Base-by-base conservation (phyloP, 2,797 vertebrate species). In the Premnoplex brunnescens region DNA sequence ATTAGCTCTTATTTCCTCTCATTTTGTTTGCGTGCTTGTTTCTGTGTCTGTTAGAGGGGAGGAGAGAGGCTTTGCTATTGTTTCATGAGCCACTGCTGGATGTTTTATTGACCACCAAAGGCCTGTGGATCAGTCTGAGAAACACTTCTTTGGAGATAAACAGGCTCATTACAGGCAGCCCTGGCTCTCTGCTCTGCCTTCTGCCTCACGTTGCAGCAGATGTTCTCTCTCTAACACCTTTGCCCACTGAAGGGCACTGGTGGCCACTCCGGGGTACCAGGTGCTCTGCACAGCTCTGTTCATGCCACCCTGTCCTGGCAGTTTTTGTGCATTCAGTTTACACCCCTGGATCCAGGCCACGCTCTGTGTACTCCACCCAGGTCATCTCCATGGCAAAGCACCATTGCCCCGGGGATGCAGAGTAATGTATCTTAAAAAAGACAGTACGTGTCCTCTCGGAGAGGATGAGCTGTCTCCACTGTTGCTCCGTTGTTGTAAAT, bases 71-170 rank as follows among this genome's bases (percentile, higher is more conserved):
- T 75, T 94, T 90, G 36, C 88, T 89, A 86, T 93, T 89, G 73
- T 89, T 95, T 89, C 76, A 41, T 12, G 66, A 95, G 62, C 56
- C 69, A 86, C 89, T 51, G 60, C 82, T 88, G 91, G 15, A 93
- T 88, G 69, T 91, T 96, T 94, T 78, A 84, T 24, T 80, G 89
- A 89, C 79, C 89, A 91, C 64, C 46, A 85, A 93, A 83, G 79
- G 58, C 71, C 51, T 2, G 1, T 34, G 56, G 81, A 82, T 83
- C 82, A 77, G 72, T 7, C 32, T 77, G 41, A 74, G 69, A 72
- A 91, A 89, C 43, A 28, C 8, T 87, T 84, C 34, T 89, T 36
- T 68, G n/a, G 74, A 89, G 91, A 95, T 79, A 91, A 93, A 82
- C 12, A 77, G 56, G n/a, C 48, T 81, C 1, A 0, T 52, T 76